A percentile compares a stretch with the other conserved stretches of the same genome.
These are phyloP conservation scores for Cichlasoma orientale DNA, from an alignment of 2,797 vertebrate genomes.

Conservation along the genomic window DNA sequence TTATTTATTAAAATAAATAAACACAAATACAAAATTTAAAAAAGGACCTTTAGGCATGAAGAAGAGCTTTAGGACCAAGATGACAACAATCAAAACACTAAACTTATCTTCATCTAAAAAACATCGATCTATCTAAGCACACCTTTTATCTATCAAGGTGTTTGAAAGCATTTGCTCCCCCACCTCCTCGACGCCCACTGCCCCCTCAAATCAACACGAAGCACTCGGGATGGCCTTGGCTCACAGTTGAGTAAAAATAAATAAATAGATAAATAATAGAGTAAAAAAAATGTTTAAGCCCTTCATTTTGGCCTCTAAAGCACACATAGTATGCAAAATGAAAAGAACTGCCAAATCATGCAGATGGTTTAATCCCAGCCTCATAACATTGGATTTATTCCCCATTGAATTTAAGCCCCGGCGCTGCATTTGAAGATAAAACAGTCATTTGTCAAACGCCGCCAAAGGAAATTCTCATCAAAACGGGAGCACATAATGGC, in stretches of 20 bases:
- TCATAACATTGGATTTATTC: slow-evolving; percentile 54
- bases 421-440: slow-evolving; percentile 53
- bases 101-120: background rate
- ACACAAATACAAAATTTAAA: background rate
- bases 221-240: background rate
- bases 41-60: background rate
- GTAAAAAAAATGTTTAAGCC: slow-evolving; percentile 8
- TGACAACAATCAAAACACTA: too few species aligned
- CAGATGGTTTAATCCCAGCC: slow-evolving; percentile 62
- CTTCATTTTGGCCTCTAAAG: slow-evolving; percentile 33
- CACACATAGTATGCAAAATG: slow-evolving; percentile 21
- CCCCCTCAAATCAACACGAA: background rate
- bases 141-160: background rate
- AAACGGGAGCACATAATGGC: slow-evolving; percentile 6
- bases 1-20: too few species aligned
- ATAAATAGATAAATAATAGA: background rate
- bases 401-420: slow-evolving; percentile 44
- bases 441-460: slow-evolving; percentile 44
- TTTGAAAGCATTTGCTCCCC: background rate
- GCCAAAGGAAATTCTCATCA: slow-evolving; percentile 38
- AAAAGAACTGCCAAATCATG: slow-evolving; percentile 50
- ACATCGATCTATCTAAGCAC: too few species aligned
- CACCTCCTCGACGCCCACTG: background rate
- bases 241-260: background rate
- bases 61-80: too few species aligned